These are phyloP conservation scores for Drosophila hydei DNA, from an alignment of 1,140 invertebrate genomes.

Conservation along the genomic window DNA sequence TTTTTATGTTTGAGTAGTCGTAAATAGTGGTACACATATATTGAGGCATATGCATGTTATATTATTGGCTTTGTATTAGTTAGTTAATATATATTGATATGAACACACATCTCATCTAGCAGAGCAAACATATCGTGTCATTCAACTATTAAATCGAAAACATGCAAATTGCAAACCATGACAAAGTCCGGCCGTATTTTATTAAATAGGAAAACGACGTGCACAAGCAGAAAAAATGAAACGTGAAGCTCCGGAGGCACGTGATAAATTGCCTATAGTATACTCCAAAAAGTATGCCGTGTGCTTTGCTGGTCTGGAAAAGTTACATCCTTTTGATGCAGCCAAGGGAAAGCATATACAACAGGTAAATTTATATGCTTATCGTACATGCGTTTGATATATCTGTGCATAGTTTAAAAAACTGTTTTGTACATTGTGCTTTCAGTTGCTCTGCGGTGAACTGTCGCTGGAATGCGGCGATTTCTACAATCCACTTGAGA, in stretches of 20 bases:
- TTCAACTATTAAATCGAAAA: not conserved
- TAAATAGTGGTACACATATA: no score
- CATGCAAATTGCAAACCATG: not conserved
- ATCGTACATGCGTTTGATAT: not conserved
- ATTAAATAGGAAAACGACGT: not conserved
- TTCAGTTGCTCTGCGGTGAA: slow-evolving; percentile 84
- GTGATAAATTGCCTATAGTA: slow-evolving; percentile 87
- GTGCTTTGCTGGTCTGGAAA: slow-evolving; percentile 91
- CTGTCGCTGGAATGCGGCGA: slow-evolving; percentile 84
- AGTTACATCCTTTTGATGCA: slow-evolving; percentile 94
- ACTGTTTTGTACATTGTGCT: not conserved
- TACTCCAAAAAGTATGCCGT: slow-evolving; percentile 93
- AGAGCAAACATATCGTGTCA: no score
- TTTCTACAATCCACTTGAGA: slow-evolving; percentile 88
- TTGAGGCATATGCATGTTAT: no score
- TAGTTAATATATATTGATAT: no score
- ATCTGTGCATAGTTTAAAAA: not conserved
- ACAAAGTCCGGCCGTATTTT: not conserved
- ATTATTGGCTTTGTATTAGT: no score
- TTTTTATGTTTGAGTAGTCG: no score
- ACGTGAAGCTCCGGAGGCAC: slow-evolving; percentile 24
- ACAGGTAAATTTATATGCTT: slow-evolving; percentile 85
- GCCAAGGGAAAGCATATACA: slow-evolving; percentile 92
- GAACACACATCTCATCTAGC: no score
- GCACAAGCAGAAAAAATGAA: slow-evolving; percentile 41